Evolutionary conservation across 53 echinoderm and acorn worm species (phyloP).

Genomic region (Paracentrotus lividus): DNA sequence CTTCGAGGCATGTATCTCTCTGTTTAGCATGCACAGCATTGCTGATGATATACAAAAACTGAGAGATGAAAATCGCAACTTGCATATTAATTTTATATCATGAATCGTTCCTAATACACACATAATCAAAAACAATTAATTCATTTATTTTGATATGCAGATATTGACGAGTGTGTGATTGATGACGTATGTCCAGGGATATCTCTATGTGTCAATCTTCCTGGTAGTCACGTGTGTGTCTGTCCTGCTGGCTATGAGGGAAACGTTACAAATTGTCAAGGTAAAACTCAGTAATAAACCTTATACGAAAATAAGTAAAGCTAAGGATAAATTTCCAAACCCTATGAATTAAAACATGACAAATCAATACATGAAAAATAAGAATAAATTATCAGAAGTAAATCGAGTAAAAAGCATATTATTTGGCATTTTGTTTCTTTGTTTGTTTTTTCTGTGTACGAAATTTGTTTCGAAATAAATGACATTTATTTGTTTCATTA

Average conservation of each 20-base stretch:
- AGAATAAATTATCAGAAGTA: too few species aligned
- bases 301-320: neutral
- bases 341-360: neutral
- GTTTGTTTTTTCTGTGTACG: too few species aligned
- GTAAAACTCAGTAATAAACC: constrained; percentile 68
- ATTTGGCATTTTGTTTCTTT: too few species aligned
- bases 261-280: constrained; percentile 85
- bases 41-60: too few species aligned
- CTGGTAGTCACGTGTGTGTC: constrained; percentile 79
- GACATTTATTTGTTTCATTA: neutral
- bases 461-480: too few species aligned
- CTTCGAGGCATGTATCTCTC: too few species aligned
- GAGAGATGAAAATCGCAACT: too few species aligned
- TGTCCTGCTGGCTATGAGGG: constrained; percentile 87
- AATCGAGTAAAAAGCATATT: too few species aligned
- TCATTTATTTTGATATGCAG: constrained; percentile 50
- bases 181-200: constrained; percentile 74
- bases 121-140: too few species aligned
- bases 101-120: too few species aligned
- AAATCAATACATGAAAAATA: neutral
- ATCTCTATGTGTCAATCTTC: constrained; percentile 80
- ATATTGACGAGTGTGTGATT: constrained; percentile 85
- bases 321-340: neutral
- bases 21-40: too few species aligned
- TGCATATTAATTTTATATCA: too few species aligned